Evolutionary conservation across 2,113 vertebrate genomes (phyloP), one percentile per base, ranked within the genome.

Genomic region (Dunckerocampus dactyliophorus): DNA sequence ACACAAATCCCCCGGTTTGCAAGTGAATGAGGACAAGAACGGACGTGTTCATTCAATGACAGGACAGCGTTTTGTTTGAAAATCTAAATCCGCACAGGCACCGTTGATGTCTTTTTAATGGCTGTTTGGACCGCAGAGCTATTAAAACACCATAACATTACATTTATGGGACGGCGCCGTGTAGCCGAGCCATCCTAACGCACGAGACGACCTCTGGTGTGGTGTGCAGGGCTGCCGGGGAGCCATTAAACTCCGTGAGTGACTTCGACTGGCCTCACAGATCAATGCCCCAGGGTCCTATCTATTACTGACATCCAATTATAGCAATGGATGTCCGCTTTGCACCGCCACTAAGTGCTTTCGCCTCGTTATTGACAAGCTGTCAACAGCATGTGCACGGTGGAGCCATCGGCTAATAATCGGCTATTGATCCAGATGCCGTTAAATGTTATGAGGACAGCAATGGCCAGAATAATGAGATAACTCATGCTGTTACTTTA

Each of bases 291-390:
- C 0, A n/a, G 82, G 80, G 81, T 60, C 76, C 67, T 74, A 84
- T 87, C 76, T 59, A 65, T 87, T 83, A 84, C 84, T 67, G 81
- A 74, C 77, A 84, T 71, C 77, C 78, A 85, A 84, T 90, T 85
- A 83, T 67, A 80, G 71, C 80, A 61, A 80, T 73, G 72, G 85
- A 70, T 51, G 51, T 81, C 74, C 64, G 61, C 64, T 80, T 87
- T 80, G 69, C 69, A 53, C 66, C 50, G 75, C 63, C 43, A 53
- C 82, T 75, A 79, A 89, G 79, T 85, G 78, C 80, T 84, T 75
- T 67, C 69, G 82, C 86, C 63, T 67, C 71, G 80, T 72, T 86
- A 88, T 83, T 74, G 86, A 85, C 79, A 55, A 68, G 24, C 78
- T 78, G 82, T 85, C 84, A 74, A 17, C 71, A n/a, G 63, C 53